Base-by-base conservation (phyloP, 2,113 vertebrate genomes). In the Gambusia holbrooki region DNA sequence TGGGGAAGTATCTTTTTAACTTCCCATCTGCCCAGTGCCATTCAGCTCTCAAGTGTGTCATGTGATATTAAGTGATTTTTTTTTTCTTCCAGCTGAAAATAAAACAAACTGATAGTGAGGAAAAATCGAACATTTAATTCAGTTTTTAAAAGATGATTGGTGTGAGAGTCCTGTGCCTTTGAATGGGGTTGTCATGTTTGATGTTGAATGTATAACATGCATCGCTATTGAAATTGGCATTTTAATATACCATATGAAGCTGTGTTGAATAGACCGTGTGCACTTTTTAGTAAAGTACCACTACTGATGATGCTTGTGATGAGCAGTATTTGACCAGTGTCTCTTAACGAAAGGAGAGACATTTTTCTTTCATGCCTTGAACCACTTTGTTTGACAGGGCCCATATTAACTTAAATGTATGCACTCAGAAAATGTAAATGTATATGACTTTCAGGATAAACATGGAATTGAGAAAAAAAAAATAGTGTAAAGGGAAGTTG, bases 121-220 rank as follows among this genome's bases (percentile, higher is more conserved):
- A 66, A 74, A 83, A 63, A 84, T 72, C 82, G 68, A 69, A 86
- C 67, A 73, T 89, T 79, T 88, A 81, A 86, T 64, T 42, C 58
- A 71, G 80, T 87, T 86, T 76, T 33, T 75, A 83, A 85, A 88
- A 65, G 74, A 92, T 76, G 92, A 84, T 92, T 91, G 92, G 94
- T 96, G 96, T 97, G 95, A 95, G 90, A 94, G 97, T 97, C 94
- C 94, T 93, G 95, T 98, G 97, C 96, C 97, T 98, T 96, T 96
- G 68, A 94, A 94, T 95, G 94, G 94, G 94, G 96, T 95, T 96
- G 95, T 96, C 96, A 96, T 96, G 96, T 97, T 96, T 92, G 67
- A 93, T 96, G 96, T 97, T 94, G 94, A 98, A 97, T 95, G 95
- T 96, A 95, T 96, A 94, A 96, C 95, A 94, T 94, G 95, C 93